Conservation (phyloP, 2,797 vertebrate species). For the Takifugu ocellatus region DNA sequence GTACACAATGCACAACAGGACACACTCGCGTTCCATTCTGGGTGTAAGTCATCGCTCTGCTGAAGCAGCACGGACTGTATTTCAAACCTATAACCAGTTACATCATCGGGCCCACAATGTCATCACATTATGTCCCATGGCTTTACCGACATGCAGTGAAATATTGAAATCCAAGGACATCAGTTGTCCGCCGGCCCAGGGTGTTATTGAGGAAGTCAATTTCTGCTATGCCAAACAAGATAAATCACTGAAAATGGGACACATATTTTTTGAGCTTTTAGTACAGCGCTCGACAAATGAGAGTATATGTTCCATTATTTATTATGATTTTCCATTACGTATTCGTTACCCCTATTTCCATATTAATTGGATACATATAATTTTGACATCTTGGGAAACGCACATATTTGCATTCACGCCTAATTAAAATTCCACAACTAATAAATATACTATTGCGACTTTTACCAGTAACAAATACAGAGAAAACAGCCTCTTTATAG, state of each 20-base stretch:
- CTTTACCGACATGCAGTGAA: constrained; percentile 21
- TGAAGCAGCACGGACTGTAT: constrained; percentile 38
- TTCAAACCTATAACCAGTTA: constrained; percentile 46
- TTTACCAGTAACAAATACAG: too few relatives aligned
- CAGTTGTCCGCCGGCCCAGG: background rate
- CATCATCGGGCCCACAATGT: constrained; percentile 34
- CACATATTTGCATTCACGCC: background rate
- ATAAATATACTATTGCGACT: too few relatives aligned
- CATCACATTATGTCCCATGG: constrained; percentile 34
- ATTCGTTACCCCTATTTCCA: background rate
- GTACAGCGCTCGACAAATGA: background rate
- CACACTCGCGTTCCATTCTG: constrained; percentile 45
- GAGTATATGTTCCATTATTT: background rate
- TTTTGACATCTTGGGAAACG: background rate
- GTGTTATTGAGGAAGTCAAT: constrained; percentile 15
- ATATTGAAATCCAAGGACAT: constrained; percentile 45
- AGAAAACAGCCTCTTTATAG: background rate
- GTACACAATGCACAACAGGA: constrained; percentile 48
- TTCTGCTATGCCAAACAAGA: constrained; percentile 3
- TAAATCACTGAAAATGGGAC: background rate
- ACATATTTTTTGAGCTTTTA: background rate
- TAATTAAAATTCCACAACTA: background rate
- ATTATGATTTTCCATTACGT: background rate
- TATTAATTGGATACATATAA: constrained; percentile 1
- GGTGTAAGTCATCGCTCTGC: constrained; percentile 49